phyloP scores from a whole-genome alignment of 2,797 vertebrate species.

The Monodelphis domestica region DNA sequence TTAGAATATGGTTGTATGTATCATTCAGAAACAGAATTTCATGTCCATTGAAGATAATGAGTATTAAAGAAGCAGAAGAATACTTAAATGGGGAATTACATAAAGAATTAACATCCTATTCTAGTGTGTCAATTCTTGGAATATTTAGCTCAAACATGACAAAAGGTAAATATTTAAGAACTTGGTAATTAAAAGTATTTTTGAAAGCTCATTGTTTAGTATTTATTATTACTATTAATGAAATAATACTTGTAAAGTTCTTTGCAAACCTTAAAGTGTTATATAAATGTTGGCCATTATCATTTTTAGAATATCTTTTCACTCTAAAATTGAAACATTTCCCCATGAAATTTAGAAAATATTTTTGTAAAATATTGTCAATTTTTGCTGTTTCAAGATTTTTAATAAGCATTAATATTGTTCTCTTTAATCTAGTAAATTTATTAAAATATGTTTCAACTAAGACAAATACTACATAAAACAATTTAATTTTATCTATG shows the following conservation, averaged over 20 bases:
- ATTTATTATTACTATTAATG: background rate
- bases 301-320: background rate
- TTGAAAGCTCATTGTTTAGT: conserved; percentile 22
- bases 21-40: conserved; percentile 81
- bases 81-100: conserved; percentile 89
- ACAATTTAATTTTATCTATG: too few relatives aligned
- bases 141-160: conserved; percentile 86
- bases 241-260: background rate
- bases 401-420: background rate
- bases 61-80: conserved; percentile 87
- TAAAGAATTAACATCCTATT: conserved; percentile 67
- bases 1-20: conserved; percentile 88
- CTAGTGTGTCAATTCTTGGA: conserved; percentile 86
- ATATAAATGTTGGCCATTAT: background rate
- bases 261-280: background rate
- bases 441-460: background rate
- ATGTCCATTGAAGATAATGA: conserved; percentile 85
- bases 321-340: background rate
- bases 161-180: conserved; percentile 82
- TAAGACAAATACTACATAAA: background rate
- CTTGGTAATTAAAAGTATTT: conserved; percentile 27
- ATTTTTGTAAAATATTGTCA: background rate
- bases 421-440: background rate
- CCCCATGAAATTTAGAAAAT: background rate
- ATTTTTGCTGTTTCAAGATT: background rate